phyloP scores from a whole-genome alignment of 1,140 invertebrate genomes.

The Pachyrhynchus sulphureomaculatus region DNA sequence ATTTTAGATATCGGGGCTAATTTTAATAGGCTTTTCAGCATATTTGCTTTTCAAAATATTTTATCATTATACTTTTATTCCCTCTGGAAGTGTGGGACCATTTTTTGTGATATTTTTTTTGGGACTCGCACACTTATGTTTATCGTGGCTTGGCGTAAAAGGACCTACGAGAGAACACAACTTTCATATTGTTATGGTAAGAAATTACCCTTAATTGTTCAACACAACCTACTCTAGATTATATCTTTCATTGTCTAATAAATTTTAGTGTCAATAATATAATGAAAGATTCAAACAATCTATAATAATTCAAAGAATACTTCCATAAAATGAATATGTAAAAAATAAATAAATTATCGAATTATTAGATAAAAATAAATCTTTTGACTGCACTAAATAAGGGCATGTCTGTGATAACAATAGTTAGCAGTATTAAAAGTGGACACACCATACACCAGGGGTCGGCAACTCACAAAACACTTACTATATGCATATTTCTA shows the following conservation, averaged over 20 bases:
- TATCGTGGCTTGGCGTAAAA: slow-evolving; percentile 47
- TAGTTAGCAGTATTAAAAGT: not conserved
- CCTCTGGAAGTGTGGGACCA: slow-evolving; percentile 40
- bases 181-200: slow-evolving; percentile 47
- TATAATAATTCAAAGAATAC: no score
- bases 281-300: no score
- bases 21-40: slow-evolving; percentile 41
- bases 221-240: no score
- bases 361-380: no score
- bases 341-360: no score
- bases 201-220: not conserved
- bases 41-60: slow-evolving; percentile 44
- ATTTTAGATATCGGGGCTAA: slow-evolving; percentile 43
- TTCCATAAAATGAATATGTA: no score
- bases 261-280: no score
- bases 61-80: slow-evolving; percentile 46
- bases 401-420: no score
- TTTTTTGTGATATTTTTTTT: slow-evolving; percentile 42
- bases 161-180: slow-evolving; percentile 46
- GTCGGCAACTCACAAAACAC: not conserved
- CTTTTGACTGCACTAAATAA: no score
- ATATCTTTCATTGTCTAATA: no score
- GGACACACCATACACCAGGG: no score
- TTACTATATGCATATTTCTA: not conserved
- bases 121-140: slow-evolving; percentile 42